Evolutionary conservation across 2,888 invertebrate genomes (phyloP), one percentile per base, ranked within the genome.

Genomic region (Hypomecis atomaria): DNA sequence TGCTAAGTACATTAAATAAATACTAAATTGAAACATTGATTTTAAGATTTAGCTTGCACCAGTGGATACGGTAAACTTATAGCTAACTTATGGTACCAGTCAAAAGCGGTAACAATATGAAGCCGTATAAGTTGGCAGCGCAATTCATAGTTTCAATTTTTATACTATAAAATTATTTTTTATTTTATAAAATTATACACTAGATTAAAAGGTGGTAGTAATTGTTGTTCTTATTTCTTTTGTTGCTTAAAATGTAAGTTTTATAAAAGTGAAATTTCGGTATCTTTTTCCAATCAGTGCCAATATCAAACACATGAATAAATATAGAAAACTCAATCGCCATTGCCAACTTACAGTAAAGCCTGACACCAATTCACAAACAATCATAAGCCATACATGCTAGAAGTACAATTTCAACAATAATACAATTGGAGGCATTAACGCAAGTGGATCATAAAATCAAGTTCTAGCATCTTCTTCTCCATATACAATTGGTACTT

Each of bases 1-100:
- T 62, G 67, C 59, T 66, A 36, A 62, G 54, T 64, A 65, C 53
- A 50, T 50, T 62, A 64, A 70, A 23, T 38, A 54, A 42, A 62
- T 64, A 42, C 42, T 53, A 33, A 13, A 10, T 11, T 43, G 9
- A 6, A 7, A 34, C 5, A n/a, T 48, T 8, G 11, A 49, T 49
- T 37, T 36, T 11, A 34, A 47, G 1, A 10, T 6, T 8, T 33
- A 8, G n/a, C 48, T 50, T 45, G 37, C 37, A 50, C 9, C 13
- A 36, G 11, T 36, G 34, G 37, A 7, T 36, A 34, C 7, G 8
- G 9, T 7, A 11, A 23, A 23, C 23, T 2, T 23, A 23, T 23
- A 23, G 23, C 1, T 23, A 23, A 23, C 23, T 23, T 23, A 23
- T 23, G 23, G 23, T 3, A 34, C n/a, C 23, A 34, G 42, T n/a